These are phyloP conservation scores for Acanthis flammea DNA, from an alignment of 2,797 vertebrate genomes.

Conservation along the genomic window DNA sequence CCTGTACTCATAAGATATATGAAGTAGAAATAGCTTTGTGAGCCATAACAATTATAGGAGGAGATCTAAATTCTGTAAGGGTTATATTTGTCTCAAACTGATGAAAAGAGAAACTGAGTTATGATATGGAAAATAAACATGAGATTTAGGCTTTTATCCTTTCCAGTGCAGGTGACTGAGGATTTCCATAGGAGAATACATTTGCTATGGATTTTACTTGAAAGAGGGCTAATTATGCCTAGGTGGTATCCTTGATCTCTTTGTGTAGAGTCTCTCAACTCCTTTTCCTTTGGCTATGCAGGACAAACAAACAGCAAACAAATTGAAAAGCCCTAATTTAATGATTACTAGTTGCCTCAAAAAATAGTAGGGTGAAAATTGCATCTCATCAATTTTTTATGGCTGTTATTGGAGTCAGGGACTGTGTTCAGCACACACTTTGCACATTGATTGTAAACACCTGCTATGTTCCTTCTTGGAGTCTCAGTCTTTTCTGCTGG, in stretches of 20 bases:
- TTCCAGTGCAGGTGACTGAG: not conserved
- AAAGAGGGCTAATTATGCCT: not conserved
- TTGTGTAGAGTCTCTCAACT: not conserved
- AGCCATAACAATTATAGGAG: not conserved
- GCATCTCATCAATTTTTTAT: not conserved
- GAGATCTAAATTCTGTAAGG: not conserved
- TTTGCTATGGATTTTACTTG: not conserved
- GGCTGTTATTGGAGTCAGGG: not conserved
- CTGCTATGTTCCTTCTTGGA: not conserved
- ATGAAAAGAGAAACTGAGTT: not conserved
- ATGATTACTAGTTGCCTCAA: not conserved
- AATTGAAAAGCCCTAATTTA: not conserved
- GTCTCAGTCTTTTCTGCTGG: not conserved
- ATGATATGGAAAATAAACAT: not conserved
- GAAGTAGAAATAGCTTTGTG: slow-evolving; percentile 26
- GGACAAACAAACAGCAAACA: not conserved
- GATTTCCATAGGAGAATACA: not conserved
- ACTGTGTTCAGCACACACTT: not conserved
- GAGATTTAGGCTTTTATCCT: not conserved
- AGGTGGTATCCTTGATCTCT: not conserved
- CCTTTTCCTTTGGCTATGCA: not conserved
- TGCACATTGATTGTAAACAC: not conserved
- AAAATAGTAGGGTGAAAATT: not conserved
- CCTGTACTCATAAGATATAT: slow-evolving; percentile 15
- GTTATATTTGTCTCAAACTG: slow-evolving; percentile 2